Base-by-base conservation (phyloP, 2,797 vertebrate species). In the Pelodytes ibericus region DNA sequence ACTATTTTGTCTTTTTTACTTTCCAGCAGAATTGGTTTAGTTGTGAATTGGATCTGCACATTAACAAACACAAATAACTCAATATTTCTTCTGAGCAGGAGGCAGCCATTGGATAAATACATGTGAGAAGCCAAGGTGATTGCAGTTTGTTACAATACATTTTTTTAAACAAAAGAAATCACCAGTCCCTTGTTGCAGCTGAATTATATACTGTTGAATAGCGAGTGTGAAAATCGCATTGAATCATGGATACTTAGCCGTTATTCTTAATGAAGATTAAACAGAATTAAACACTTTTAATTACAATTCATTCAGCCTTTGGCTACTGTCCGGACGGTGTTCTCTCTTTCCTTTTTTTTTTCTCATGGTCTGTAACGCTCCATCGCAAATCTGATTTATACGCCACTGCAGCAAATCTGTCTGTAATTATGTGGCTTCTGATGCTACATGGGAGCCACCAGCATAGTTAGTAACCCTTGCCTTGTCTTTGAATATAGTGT, bases 221-320 rank as follows among this genome's bases (percentile, higher is more conserved):
- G 83, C 60, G 81, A 63, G 81, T 79, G 78, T 82, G 83, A 85
- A 81, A 86, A 86, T 86, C 80, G 44, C 64, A 80, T 56, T 60
- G 67, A 84, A 83, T 26, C 49, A 80, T 82, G 80, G 81, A 44
- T 1, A 83, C 82, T 78, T 82, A 86, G 84, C 88, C 83, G 83
- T 82, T 44, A 77, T 81, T 88, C 79, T 83, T 89, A 89, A 89
- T 87, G 81, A 87, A 89, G 87, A 91, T 90, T 88, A 91, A 86
- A 76, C 86, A 75, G 85, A 89, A 89, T 88, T 86, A 88, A 88
- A 87, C 81, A 86, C 82, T 87, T 84, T 85, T 90, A 89, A 90
- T 88, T 86, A 81, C 82, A 81, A 88, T 86, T 87, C 83, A 74
- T 74, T 74, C 36, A 78, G 88, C 83, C 82, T 80, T 82, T 83